Percentiles rank a stretch among this genome's conserved stretches.
Conservation (phyloP, 2,888 invertebrate genomes). For the Thyatira batis region DNA sequence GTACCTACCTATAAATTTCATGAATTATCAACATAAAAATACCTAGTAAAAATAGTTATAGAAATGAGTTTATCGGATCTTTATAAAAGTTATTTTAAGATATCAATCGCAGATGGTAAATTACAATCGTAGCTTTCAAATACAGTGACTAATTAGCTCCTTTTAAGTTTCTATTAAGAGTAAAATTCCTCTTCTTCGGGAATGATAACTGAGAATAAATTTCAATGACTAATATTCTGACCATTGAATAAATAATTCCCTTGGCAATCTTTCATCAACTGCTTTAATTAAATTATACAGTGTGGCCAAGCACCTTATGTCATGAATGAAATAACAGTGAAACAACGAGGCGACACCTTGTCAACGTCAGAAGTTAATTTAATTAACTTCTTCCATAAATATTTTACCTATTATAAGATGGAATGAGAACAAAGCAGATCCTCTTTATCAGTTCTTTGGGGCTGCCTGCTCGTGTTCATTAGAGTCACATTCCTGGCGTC, state of each 20-base stretch:
- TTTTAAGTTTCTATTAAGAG: conserved; percentile 8
- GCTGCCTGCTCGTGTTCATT: conserved; percentile 24
- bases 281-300: conserved; percentile 25
- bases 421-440: conserved; percentile 15
- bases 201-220: conserved; percentile 10
- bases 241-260: conserved; percentile 12
- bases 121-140: background rate
- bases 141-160: background rate
- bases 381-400: conserved; percentile 26
- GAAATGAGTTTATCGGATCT: too few species aligned
- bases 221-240: conserved; percentile 16
- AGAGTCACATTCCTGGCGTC: conserved; percentile 25
- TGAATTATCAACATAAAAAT: too few species aligned
- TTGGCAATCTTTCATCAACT: conserved; percentile 10
- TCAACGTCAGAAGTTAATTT: conserved; percentile 26
- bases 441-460: conserved; percentile 4
- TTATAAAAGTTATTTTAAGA: too few species aligned
- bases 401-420: conserved; percentile 24
- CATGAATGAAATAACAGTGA: conserved; percentile 19
- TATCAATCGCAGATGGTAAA: background rate
- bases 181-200: conserved; percentile 15
- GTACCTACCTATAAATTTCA: too few species aligned
- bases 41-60: too few species aligned
- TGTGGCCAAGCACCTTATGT: conserved; percentile 3
- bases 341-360: conserved; percentile 21